phyloP scores from a whole-genome alignment of 1,140 invertebrate species.

The Eumaeus atala region DNA sequence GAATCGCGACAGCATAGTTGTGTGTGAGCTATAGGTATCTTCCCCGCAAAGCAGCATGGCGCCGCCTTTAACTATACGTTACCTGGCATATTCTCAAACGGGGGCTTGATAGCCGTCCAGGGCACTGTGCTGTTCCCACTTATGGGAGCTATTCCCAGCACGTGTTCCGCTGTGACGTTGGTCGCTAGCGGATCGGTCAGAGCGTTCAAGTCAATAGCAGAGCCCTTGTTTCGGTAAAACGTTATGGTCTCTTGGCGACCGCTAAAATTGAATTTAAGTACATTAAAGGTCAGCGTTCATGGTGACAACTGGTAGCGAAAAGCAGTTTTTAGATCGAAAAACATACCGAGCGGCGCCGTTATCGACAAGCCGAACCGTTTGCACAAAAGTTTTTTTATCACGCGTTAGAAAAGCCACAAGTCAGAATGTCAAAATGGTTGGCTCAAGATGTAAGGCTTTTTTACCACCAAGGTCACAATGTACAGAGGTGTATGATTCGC shows the following conservation, averaged over 20 bases:
- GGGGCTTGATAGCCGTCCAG: constrained; percentile 25
- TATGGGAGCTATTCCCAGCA: constrained; percentile 38
- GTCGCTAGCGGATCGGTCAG: constrained; percentile 43
- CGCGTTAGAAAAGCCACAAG: too few relatives aligned
- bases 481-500: too few relatives aligned
- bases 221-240: constrained; percentile 46
- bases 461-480: too few relatives aligned
- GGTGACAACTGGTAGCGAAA: background rate
- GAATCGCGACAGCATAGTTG: too few relatives aligned
- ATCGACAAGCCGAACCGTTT: too few relatives aligned
- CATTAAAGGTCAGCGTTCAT: background rate
- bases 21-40: too few relatives aligned
- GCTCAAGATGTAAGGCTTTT: too few relatives aligned
- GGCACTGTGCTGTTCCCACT: constrained; percentile 20
- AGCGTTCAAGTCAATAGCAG: constrained; percentile 36
- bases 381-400: too few relatives aligned
- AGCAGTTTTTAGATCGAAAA: background rate
- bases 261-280: constrained; percentile 24
- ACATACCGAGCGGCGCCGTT: too few relatives aligned
- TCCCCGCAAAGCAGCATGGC: too few relatives aligned
- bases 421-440: too few relatives aligned
- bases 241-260: constrained; percentile 49
- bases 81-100: constrained; percentile 11
- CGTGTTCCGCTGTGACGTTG: constrained; percentile 49
- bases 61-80: too few relatives aligned